Evolutionary conservation across 2,888 invertebrate genomes (phyloP).

Genomic region (Ichneumoninae sp.): DNA sequence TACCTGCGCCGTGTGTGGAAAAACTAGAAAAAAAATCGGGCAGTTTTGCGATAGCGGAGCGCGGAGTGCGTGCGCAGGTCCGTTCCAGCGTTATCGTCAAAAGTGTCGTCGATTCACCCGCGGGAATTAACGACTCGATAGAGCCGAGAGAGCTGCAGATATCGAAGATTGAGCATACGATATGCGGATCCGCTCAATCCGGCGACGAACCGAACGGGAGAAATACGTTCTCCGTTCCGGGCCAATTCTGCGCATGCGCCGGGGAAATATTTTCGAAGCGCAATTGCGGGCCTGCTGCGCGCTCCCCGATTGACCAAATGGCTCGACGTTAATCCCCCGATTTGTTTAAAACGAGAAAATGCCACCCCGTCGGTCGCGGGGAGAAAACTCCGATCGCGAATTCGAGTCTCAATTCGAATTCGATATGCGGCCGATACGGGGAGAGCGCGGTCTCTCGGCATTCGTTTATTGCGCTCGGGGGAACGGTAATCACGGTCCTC

Average conservation of each 20-base stretch:
- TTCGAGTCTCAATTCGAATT: slow-evolving; percentile 37
- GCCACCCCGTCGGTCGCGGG: neutral
- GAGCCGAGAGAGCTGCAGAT: slow-evolving; percentile 30
- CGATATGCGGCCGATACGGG: slow-evolving; percentile 26
- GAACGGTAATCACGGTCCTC: neutral
- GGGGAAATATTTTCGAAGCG: slow-evolving; percentile 30
- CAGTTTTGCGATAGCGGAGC: slow-evolving; percentile 3
- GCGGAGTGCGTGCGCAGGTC: neutral
- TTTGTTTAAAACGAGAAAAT: slow-evolving; percentile 60
- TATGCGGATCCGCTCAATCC: slow-evolving; percentile 38
- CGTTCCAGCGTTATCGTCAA: slow-evolving; percentile 41
- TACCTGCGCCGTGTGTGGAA: neutral
- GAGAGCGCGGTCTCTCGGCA: neutral
- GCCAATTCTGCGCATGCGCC: neutral
- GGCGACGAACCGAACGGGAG: slow-evolving; percentile 25
- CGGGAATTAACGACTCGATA: slow-evolving; percentile 48
- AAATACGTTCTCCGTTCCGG: slow-evolving; percentile 33
- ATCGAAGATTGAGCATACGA: slow-evolving; percentile 59
- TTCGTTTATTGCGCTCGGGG: neutral
- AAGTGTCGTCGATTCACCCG: slow-evolving; percentile 49
- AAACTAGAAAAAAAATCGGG: neutral
- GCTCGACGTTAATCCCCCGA: slow-evolving; percentile 62
- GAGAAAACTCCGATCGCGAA: slow-evolving; percentile 19
- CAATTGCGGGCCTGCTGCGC: slow-evolving; percentile 6
- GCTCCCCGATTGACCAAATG: slow-evolving; percentile 49